Base-by-base conservation (phyloP, 2,888 invertebrate species). In the Metellina segmentata region DNA sequence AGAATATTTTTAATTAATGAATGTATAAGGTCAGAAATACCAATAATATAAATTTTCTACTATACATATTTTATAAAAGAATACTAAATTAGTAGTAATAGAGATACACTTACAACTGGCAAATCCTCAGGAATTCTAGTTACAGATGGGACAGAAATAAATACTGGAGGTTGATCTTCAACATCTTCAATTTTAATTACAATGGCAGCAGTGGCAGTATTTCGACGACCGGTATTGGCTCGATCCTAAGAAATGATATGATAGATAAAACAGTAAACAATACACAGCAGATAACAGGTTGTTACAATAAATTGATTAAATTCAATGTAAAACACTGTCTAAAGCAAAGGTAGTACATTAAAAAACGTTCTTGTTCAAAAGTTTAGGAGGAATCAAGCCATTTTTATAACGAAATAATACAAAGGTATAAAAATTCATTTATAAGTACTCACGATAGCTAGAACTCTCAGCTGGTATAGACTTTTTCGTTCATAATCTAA, bases 121-220 rank as follows among this genome's bases (percentile, higher is more conserved):
- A 97, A 97, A 95, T 98, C 97, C 95, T 98, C 98, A 87, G 97
- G 96, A 90, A 98, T 97, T 94, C 98, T 96, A 0, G 97, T 97
- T n/a, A 98, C 97, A 0, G 98, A 97, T 93, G 97, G 97, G 13
- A 97, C 97, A 87, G 97, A 96, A 49, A 98, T 96, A 95, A 98
- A 98, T 94, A 97, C 97, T 0, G 98, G 98, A 0, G 98, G 98
- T 95, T 98, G 97, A 95, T 98, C 98, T 95, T 98, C 98, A 48
- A 98, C 96, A 95, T 99, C 98, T 94, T 97, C 96, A 0, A 98
- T 96, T 95, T 98, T 97, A 7, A 98, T 96, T 93, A 98, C 95
- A 93, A 98, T 96, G 85, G 98, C 97, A 0, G 98, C 98, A 5
- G 98, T 98, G 34, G 98, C 98, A 0, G 98, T 98, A 94, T 98